Evolutionary conservation across 2,888 invertebrate genomes (phyloP).

Genomic region (Coecobrya sp.): DNA sequence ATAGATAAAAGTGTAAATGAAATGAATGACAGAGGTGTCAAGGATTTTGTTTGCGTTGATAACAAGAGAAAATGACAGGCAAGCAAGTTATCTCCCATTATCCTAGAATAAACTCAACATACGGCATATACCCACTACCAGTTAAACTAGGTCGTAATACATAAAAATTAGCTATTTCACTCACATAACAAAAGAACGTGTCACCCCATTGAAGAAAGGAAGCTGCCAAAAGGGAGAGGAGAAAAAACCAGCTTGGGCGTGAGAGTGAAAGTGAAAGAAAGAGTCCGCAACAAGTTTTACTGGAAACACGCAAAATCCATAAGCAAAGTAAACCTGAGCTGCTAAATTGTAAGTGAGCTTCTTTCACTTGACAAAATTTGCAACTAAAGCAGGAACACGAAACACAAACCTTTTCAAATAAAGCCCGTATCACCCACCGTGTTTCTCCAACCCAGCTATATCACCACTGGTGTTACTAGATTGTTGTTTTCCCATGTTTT

Average conservation of each 20-base stretch:
- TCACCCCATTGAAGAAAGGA: neutral
- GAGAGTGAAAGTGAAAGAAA: constrained; percentile 10
- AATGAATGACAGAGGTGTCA: constrained; percentile 2
- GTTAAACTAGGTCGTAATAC: neutral
- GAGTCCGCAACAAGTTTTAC: constrained; percentile 35
- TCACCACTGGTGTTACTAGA: neutral
- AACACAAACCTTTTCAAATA: constrained; percentile 1
- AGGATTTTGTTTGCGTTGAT: neutral
- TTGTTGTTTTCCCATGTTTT: neutral
- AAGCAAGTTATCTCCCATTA: neutral
- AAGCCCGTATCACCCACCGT: neutral
- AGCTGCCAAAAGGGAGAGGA: neutral
- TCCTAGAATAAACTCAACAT: neutral
- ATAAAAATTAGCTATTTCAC: neutral
- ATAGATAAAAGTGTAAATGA: neutral
- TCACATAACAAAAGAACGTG: constrained; percentile 11
- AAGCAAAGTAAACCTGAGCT: constrained; percentile 14
- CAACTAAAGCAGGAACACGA: neutral
- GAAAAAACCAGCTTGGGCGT: neutral
- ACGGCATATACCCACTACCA: neutral
- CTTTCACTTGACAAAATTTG: constrained; percentile 36
- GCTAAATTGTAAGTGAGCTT: neutral
- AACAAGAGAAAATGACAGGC: constrained; percentile 9
- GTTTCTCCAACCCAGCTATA: neutral
- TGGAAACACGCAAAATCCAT: constrained; percentile 34